phyloP scores from a whole-genome alignment of 2,888 invertebrate genomes.

The Lissonota sp. region DNA sequence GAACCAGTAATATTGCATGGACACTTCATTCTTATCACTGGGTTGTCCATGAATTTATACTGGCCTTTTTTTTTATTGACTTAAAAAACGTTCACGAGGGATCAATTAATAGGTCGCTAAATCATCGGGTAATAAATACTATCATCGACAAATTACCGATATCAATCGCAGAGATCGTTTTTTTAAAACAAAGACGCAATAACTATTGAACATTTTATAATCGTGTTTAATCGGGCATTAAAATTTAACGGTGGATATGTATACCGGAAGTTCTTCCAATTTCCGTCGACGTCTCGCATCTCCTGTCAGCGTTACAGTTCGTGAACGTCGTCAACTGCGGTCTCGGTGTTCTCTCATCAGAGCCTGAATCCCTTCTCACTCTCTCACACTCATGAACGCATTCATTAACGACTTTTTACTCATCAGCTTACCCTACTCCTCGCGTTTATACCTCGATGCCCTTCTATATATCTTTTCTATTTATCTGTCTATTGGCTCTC shows the following conservation, averaged over 20 bases:
- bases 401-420: constrained; percentile 55
- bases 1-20: too few relatives aligned
- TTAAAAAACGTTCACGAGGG: too few relatives aligned
- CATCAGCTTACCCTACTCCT: constrained; percentile 19
- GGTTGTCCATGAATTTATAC: too few relatives aligned
- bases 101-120: too few relatives aligned
- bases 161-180: too few relatives aligned
- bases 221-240: background rate
- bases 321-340: constrained; percentile 33
- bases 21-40: too few relatives aligned
- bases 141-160: too few relatives aligned
- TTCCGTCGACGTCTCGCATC: constrained; percentile 29
- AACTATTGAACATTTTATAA: too few relatives aligned
- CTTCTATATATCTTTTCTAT: constrained; percentile 54
- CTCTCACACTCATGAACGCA: constrained; percentile 32
- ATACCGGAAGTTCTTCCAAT: constrained; percentile 52
- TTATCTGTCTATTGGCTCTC: constrained; percentile 39
- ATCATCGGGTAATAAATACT: too few relatives aligned
- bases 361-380: background rate
- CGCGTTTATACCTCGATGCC: constrained; percentile 21
- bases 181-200: too few relatives aligned
- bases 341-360: constrained; percentile 29
- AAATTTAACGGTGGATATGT: background rate
- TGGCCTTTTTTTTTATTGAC: too few relatives aligned
- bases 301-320: background rate